Base-by-base conservation (phyloP, 2,888 invertebrate genomes). In the Hydraecia micacea region DNA sequence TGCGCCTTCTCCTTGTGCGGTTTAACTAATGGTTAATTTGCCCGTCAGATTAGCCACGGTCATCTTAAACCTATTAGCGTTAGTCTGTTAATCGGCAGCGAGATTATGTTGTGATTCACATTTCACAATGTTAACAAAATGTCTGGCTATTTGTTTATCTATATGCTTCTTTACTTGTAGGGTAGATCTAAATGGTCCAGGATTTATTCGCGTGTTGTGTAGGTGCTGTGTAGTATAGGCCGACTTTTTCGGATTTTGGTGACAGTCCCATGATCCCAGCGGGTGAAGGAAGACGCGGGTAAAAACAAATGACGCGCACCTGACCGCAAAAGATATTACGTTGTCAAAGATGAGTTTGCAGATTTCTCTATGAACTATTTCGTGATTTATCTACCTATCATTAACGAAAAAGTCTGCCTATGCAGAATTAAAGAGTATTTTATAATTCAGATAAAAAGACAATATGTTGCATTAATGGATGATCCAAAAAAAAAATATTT, bases 1-100 rank as follows among this genome's bases (percentile, higher is more conserved):
- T 49, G 76, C 55, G 60, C 62, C 81, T 73, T 79, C 93, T 83
- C 90, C 90, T 93, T 94, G 94, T 94, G 94, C 90, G 94, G 94
- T 92, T 93, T 90, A 90, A 89, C 90, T 92, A 93, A 93, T 91
- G 90, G 91, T 92, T 92, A 92, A 94, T 93, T 94, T 92, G 93
- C 91, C 80, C 88, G 91, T 88, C 90, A 89, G 89, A 93, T 95
- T 95, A 90, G 93, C 90, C 89, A 92, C 93, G 94, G 93, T 90
- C 93, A 91, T 93, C 92, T 91, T 88, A 91, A 91, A 93, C 91
- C 93, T 92, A 95, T 95, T 94, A 94, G 89, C 90, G 91, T 91
- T 92, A 90, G 92, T 91, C 91, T 88, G 88, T 89, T 94, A 93
- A 93, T 94, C 91, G 91, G 87, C 89, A 77, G 72, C 79, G 74